phyloP scores from a whole-genome alignment of 2,888 invertebrate genomes.

The Agrotis ipsilon region DNA sequence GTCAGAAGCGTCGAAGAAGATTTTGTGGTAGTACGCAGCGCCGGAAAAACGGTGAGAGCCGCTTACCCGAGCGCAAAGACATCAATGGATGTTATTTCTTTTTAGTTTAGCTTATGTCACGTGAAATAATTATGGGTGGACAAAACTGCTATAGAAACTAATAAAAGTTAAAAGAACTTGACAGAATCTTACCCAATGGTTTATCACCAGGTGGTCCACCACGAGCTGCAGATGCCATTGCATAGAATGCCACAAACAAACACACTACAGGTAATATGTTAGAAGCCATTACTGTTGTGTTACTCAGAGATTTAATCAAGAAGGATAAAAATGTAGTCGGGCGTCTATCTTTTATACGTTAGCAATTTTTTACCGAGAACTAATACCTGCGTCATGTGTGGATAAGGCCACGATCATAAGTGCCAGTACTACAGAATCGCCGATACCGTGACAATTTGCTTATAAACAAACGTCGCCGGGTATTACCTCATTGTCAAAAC shows the following conservation, averaged over 20 bases:
- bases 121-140: no score
- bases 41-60: no score
- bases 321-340: not conserved
- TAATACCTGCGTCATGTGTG: not conserved
- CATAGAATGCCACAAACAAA: not conserved
- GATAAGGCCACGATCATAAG: no score
- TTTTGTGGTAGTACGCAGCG: no score
- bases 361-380: not conserved
- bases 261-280: not conserved
- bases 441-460: no score
- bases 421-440: no score
- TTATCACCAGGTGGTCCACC: not conserved
- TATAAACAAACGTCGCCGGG: no score
- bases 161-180: not conserved
- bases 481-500: no score
- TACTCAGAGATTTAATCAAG: not conserved
- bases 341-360: not conserved
- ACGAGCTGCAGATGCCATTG: not conserved
- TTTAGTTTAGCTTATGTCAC: no score
- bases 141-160: not conserved
- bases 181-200: not conserved
- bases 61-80: no score
- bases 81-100: no score
- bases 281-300: not conserved
- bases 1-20: no score